phyloP scores from a whole-genome alignment of 2,888 invertebrate species.

The Diadegma fenestrale region DNA sequence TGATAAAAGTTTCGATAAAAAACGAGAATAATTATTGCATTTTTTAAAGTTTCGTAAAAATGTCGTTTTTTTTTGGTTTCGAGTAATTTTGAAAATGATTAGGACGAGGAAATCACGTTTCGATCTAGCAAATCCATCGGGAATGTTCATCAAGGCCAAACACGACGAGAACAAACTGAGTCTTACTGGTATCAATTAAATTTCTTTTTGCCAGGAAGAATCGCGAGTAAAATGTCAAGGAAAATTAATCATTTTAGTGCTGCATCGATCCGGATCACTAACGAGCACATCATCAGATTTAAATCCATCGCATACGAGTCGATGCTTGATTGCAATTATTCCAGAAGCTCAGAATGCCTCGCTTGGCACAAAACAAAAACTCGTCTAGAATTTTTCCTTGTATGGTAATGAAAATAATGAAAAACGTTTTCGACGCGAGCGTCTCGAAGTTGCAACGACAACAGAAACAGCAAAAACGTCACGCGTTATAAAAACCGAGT shows the following conservation, averaged over 20 bases:
- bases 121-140: neutral
- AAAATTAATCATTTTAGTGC: conserved; percentile 32
- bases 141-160: neutral
- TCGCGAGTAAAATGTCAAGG: conserved; percentile 23
- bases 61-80: neutral
- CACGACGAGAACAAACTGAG: conserved; percentile 34
- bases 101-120: neutral
- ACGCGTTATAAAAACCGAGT: neutral
- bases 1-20: neutral
- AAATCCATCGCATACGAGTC: neutral
- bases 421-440: neutral
- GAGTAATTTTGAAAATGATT: neutral
- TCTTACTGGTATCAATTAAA: conserved; percentile 42
- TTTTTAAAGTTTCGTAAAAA: neutral
- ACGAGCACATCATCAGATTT: conserved; percentile 34
- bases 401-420: neutral
- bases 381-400: neutral
- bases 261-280: conserved; percentile 53
- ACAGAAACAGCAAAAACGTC: neutral
- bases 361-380: conserved; percentile 12
- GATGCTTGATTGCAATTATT: neutral
- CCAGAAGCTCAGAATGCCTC: neutral
- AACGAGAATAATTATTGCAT: neutral
- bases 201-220: conserved; percentile 15
- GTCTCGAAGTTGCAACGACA: neutral